A percentile compares a stretch with the other conserved stretches of the same genome.
Conservation (phyloP, 2,797 vertebrate genomes). For the Coluber constrictor region DNA sequence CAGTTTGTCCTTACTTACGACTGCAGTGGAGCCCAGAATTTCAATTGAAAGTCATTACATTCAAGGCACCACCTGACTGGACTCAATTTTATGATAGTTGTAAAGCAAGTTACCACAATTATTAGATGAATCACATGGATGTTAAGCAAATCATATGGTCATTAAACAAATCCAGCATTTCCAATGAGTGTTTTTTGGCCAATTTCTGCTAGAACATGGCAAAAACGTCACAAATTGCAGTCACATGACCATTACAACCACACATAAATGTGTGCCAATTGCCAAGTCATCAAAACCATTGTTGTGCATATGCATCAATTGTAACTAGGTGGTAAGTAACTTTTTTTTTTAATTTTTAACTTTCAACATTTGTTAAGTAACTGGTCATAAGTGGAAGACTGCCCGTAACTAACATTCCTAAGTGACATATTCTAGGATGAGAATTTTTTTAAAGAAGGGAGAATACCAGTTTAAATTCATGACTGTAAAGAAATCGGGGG, state of each 20-base stretch:
- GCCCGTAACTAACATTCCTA: not conserved
- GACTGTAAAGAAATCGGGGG: not conserved
- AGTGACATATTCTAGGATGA: not conserved
- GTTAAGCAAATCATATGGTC: not conserved
- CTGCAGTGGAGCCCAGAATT: not conserved
- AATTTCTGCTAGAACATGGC: not conserved
- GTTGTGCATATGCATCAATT: too few species aligned
- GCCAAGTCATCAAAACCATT: not conserved
- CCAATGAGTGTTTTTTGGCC: not conserved
- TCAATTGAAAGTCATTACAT: not conserved
- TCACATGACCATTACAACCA: not conserved
- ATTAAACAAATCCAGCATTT: not conserved
- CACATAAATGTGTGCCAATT: not conserved
- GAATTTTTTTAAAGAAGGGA: not conserved
- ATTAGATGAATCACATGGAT: not conserved
- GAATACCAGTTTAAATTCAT: not conserved
- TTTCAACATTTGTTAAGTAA: not conserved
- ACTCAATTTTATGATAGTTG: not conserved
- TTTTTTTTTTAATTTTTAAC: not conserved
- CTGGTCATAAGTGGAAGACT: too few species aligned
- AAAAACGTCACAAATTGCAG: not conserved
- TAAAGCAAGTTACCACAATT: not conserved
- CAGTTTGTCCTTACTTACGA: not conserved
- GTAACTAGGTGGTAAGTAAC: not conserved
- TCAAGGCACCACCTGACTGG: too few species aligned